Evolutionary conservation across 2,888 invertebrate genomes (phyloP).

Genomic region (Agrochola lychnidis): DNA sequence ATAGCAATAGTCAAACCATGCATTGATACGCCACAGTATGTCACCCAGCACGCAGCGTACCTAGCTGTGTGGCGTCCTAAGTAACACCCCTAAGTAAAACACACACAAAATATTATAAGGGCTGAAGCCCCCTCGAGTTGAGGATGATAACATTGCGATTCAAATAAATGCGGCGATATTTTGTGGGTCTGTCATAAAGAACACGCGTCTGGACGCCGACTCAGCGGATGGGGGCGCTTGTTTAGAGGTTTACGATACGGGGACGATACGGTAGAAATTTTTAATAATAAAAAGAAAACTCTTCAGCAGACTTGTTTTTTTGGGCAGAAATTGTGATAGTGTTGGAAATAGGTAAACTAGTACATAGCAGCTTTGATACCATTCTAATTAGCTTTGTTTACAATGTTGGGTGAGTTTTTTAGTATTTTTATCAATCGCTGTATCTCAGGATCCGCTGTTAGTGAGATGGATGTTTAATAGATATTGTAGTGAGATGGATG

Average conservation of each 20-base stretch:
- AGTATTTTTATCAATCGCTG: too few species aligned
- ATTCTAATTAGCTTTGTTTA: too few species aligned
- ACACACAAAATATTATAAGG: constrained; percentile 52
- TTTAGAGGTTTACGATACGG: constrained; percentile 28
- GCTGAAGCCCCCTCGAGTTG: constrained; percentile 51
- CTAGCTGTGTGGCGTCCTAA: not conserved
- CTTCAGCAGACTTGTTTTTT: too few species aligned
- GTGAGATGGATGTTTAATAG: too few species aligned
- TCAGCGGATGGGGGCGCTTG: constrained; percentile 71
- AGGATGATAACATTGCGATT: constrained; percentile 82
- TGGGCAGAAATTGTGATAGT: too few species aligned
- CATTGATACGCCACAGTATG: not conserved
- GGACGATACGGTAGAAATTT: constrained; percentile 13
- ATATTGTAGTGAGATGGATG: too few species aligned
- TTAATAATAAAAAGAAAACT: too few species aligned
- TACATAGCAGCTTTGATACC: too few species aligned
- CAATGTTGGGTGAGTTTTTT: too few species aligned
- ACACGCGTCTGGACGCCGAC: constrained; percentile 78
- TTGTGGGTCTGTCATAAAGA: constrained; percentile 81
- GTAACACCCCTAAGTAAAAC: constrained; percentile 30
- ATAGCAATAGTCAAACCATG: not conserved
- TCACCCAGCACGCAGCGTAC: not conserved
- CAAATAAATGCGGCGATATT: constrained; percentile 80
- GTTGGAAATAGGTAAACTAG: too few species aligned
- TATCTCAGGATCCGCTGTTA: too few species aligned